Evolutionary conservation across 2,888 invertebrate genomes (phyloP).

Genomic region (Argynnis bischoffii): DNA sequence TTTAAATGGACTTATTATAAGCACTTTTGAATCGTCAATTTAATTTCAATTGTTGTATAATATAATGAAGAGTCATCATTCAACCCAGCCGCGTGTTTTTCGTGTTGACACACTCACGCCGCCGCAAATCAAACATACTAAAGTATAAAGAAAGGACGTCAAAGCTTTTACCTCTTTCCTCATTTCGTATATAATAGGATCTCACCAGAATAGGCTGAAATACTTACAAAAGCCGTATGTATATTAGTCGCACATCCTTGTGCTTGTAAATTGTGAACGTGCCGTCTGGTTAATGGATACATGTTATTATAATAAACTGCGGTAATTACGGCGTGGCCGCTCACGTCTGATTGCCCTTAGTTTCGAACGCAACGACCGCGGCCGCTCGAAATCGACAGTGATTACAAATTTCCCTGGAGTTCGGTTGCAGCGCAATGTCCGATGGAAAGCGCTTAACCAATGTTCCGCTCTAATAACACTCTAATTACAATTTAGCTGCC

Average conservation of each 20-base stretch:
- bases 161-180: too few relatives aligned
- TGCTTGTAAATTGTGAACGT: conserved; percentile 23
- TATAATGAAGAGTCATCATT: too few relatives aligned
- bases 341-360: conserved; percentile 57
- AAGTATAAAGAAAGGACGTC: not conserved
- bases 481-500: conserved; percentile 72
- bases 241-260: conserved; percentile 23
- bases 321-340: conserved; percentile 43
- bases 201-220: conserved; percentile 41
- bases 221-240: conserved; percentile 50
- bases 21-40: too few relatives aligned
- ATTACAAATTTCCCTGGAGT: conserved; percentile 80
- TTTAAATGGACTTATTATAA: too few relatives aligned
- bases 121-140: conserved; percentile 61
- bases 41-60: too few relatives aligned
- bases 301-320: conserved; percentile 54
- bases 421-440: conserved; percentile 77
- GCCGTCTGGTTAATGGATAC: conserved; percentile 28
- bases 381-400: conserved; percentile 80
- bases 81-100: too few relatives aligned
- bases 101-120: conserved; percentile 62
- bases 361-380: conserved; percentile 65
- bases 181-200: conserved; percentile 38
- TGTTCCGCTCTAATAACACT: conserved; percentile 81
- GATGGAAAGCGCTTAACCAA: conserved; percentile 82